Percentiles rank a stretch among this genome's conserved stretches.
Evolutionary conservation across 2,113 vertebrate genomes (phyloP).

Genomic region (Eidolon helvum): DNA sequence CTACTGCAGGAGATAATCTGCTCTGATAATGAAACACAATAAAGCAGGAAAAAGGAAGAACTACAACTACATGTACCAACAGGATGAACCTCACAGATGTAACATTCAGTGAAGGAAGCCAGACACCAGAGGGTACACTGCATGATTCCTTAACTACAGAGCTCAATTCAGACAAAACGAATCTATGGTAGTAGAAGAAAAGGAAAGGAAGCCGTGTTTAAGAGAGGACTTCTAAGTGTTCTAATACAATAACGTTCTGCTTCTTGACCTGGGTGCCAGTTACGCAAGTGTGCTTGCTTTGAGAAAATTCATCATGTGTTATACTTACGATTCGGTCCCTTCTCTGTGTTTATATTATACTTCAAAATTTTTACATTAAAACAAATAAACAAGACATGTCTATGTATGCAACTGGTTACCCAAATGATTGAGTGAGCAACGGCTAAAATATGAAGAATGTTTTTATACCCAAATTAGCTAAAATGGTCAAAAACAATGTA

Average conservation of each 20-base stretch:
- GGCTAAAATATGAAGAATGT: not conserved
- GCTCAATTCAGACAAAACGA: not conserved
- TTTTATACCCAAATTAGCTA: not conserved
- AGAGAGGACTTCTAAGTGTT: not conserved
- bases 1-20: not conserved
- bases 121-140: not conserved
- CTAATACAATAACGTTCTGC: rapidly evolving
- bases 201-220: no score
- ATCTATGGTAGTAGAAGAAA: not conserved
- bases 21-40: not conserved
- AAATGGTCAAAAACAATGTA: not conserved
- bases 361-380: not conserved
- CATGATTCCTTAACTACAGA: not conserved
- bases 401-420: not conserved
- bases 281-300: not conserved
- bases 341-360: not conserved
- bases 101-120: not conserved
- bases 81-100: not conserved
- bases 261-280: not conserved
- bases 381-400: not conserved
- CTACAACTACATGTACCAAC: not conserved
- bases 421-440: not conserved
- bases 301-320: not conserved
- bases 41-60: not conserved
- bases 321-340: not conserved